Conservation (phyloP, 2,113 vertebrate genomes). For the Lophotis ruficrista region DNA sequence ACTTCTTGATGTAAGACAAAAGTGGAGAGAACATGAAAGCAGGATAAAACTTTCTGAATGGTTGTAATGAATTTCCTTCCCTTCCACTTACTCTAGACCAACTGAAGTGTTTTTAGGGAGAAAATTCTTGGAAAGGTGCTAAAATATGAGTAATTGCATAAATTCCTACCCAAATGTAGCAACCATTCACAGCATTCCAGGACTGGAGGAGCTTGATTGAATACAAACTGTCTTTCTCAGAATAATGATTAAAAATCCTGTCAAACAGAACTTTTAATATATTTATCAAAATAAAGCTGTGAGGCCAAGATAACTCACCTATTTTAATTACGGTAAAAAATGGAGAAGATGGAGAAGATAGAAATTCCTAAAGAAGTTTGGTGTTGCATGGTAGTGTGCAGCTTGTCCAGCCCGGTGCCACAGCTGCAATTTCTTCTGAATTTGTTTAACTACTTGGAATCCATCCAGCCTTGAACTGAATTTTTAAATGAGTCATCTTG, state of each 20-base stretch:
- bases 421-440: conserved; percentile 17
- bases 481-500: conserved; percentile 10
- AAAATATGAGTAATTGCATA: background rate
- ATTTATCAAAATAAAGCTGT: conserved; percentile 49
- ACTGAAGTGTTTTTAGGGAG: background rate
- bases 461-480: background rate
- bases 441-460: conserved; percentile 54
- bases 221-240: conserved; percentile 26
- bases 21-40: background rate
- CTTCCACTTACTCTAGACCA: background rate
- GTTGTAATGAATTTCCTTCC: background rate
- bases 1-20: background rate
- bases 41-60: background rate
- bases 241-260: background rate
- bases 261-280: conserved; percentile 26
- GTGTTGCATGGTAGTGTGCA: background rate
- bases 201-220: background rate
- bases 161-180: background rate
- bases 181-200: background rate
- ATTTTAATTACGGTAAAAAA: background rate
- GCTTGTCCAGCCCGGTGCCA: background rate
- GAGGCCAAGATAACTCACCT: conserved; percentile 9
- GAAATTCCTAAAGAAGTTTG: background rate
- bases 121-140: background rate
- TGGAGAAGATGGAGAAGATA: background rate